These are phyloP conservation scores for Troides aeacus DNA, from an alignment of 2,888 invertebrate species.

Conservation along the genomic window DNA sequence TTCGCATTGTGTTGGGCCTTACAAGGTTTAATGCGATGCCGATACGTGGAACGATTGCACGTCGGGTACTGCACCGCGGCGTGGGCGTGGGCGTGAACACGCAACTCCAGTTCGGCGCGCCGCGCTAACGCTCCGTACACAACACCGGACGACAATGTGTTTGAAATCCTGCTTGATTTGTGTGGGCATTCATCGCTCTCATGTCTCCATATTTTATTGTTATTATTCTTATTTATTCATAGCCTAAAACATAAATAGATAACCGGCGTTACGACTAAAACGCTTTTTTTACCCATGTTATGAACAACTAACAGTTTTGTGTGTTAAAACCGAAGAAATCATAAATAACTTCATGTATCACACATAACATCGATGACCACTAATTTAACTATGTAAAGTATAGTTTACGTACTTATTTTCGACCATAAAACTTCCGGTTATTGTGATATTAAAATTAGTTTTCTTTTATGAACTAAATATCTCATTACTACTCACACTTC, in stretches of 20 bases:
- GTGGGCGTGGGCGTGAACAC: constrained; percentile 76
- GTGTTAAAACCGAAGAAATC: too few relatives aligned
- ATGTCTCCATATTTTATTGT: constrained; percentile 3
- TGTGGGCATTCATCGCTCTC: constrained; percentile 64
- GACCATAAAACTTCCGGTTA: too few relatives aligned
- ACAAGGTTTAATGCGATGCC: constrained; percentile 69
- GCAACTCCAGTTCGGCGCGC: constrained; percentile 61
- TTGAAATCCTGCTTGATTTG: constrained; percentile 73
- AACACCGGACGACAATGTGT: constrained; percentile 62
- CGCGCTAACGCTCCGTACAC: constrained; percentile 70
- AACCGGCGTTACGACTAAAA: too few relatives aligned
- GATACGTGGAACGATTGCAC: constrained; percentile 70
- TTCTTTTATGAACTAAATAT: too few relatives aligned
- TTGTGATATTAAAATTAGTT: too few relatives aligned
- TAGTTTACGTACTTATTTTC: too few relatives aligned
- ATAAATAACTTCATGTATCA: too few relatives aligned
- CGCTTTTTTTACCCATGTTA: too few relatives aligned
- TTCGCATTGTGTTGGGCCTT: constrained; percentile 58
- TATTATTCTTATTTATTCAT: not conserved
- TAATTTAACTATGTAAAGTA: too few relatives aligned
- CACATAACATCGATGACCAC: too few relatives aligned
- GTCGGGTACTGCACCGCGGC: constrained; percentile 47
- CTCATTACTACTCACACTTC: too few relatives aligned
- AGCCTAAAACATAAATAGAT: not conserved
- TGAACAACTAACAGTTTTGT: too few relatives aligned